A percentile compares a stretch with the other conserved stretches of the same genome.
Evolutionary conservation across 1,140 invertebrate genomes (phyloP).

Genomic region (Lineus longissimus): DNA sequence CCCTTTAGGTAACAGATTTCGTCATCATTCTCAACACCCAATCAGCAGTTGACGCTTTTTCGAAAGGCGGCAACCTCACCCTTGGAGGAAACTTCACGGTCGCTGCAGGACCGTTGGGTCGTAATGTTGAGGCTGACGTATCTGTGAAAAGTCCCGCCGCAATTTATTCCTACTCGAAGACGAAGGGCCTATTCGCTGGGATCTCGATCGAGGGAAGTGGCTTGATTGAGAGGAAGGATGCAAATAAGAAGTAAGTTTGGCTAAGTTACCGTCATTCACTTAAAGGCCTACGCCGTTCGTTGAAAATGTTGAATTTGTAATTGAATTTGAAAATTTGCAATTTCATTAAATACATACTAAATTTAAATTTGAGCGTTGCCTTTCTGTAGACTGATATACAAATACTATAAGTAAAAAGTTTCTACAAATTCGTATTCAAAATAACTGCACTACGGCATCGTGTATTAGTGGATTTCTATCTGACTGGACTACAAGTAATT

Average conservation of each 20-base stretch:
- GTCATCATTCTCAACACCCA: conserved; percentile 44
- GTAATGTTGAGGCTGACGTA: conserved; percentile 45
- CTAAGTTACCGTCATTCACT: background rate
- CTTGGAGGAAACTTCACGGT: conserved; percentile 48
- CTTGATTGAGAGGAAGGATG: conserved; percentile 47
- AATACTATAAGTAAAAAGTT: too few species aligned
- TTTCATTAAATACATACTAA: too few species aligned
- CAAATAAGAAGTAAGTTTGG: conserved; percentile 42
- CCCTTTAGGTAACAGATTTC: conserved; percentile 45
- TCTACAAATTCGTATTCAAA: too few species aligned
- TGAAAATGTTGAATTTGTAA: too few species aligned
- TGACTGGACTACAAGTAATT: too few species aligned
- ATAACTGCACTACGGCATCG: too few species aligned
- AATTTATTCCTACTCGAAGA: conserved; percentile 51
- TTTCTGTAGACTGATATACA: too few species aligned
- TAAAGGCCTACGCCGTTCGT: too few species aligned
- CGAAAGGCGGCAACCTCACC: conserved; percentile 50
- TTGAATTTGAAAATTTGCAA: background rate
- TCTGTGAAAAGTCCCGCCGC: conserved; percentile 41
- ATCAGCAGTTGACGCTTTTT: conserved; percentile 45
- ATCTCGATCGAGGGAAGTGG: conserved; percentile 48
- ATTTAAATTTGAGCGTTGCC: too few species aligned
- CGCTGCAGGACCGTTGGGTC: conserved; percentile 43
- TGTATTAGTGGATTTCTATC: too few species aligned
- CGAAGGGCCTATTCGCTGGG: conserved; percentile 47